These are phyloP conservation scores for Anaspis maculata DNA, from an alignment of 2,888 invertebrate species.

Conservation along the genomic window DNA sequence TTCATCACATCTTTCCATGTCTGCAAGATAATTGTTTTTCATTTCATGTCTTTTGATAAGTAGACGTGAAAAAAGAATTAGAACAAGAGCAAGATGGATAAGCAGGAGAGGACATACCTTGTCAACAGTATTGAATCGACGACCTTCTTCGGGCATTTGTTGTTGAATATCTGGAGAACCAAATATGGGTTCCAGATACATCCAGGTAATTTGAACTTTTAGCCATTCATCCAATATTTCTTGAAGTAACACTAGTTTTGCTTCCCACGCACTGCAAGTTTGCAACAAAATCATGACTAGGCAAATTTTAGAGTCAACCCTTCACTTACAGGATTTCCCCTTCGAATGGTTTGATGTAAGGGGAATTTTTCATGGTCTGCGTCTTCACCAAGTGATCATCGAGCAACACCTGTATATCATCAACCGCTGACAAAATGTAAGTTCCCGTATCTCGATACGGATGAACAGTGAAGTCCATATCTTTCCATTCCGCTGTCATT, in stretches of 20 bases:
- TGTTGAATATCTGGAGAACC: constrained; percentile 95
- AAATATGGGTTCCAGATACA: constrained; percentile 95
- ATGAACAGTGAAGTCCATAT: constrained; percentile 64
- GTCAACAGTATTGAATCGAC: constrained; percentile 90
- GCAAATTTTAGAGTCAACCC: no score
- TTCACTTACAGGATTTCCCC: constrained; percentile 68
- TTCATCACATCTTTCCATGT: constrained; percentile 96
- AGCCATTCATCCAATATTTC: constrained; percentile 95
- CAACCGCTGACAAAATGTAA: constrained; percentile 78
- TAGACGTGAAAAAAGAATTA: no score
- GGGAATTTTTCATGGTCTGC: constrained; percentile 95
- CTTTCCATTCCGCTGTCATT: constrained; percentile 89
- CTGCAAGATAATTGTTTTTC: constrained; percentile 38
- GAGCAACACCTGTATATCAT: constrained; percentile 85
- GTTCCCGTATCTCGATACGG: constrained; percentile 84
- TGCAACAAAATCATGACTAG: no score
- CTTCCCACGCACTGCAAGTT: constrained; percentile 83
- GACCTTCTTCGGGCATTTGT: constrained; percentile 95
- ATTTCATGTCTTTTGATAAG: background rate
- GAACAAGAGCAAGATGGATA: no score
- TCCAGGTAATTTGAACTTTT: constrained; percentile 92
- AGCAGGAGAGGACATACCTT: no score
- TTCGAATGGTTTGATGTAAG: constrained; percentile 93
- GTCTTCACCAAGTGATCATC: constrained; percentile 96
- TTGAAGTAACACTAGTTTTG: constrained; percentile 73